Evolutionary conservation across 2,888 invertebrate genomes (phyloP).

Genomic region (Cataglyphis cursor): DNA sequence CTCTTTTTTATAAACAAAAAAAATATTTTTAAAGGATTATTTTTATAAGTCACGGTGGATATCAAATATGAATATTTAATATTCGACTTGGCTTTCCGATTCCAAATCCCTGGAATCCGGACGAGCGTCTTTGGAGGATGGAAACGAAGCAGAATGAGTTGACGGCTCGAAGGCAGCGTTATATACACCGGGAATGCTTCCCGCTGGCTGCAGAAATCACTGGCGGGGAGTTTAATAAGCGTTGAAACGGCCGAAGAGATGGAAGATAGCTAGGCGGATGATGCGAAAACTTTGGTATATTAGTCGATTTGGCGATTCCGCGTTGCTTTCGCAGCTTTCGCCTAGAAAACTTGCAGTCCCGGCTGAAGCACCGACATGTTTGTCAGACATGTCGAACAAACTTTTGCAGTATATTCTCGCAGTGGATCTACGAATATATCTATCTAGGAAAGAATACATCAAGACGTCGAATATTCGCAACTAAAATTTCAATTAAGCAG

Average conservation of each 20-base stretch:
- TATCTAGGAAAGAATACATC: conserved; percentile 48
- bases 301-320: conserved; percentile 85
- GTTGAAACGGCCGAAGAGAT: conserved; percentile 82
- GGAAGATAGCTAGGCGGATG: conserved; percentile 84
- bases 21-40: background rate
- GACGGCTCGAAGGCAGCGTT: conserved; percentile 77
- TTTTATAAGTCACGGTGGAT: background rate
- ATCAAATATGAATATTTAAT: conserved; percentile 27
- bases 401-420: conserved; percentile 63
- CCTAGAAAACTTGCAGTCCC: conserved; percentile 77
- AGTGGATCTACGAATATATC: conserved; percentile 1
- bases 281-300: conserved; percentile 86
- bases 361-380: conserved; percentile 63
- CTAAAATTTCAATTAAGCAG: conserved; percentile 51
- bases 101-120: conserved; percentile 23
- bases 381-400: conserved; percentile 66
- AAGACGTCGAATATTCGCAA: conserved; percentile 36
- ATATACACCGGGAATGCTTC: conserved; percentile 75
- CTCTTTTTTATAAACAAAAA: background rate
- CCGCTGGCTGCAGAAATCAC: conserved; percentile 83
- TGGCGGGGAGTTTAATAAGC: conserved; percentile 85
- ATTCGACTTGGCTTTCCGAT: conserved; percentile 20
- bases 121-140: conserved; percentile 46
- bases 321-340: conserved; percentile 79
- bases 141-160: conserved; percentile 65